Evolutionary conservation across 2,113 vertebrate species (phyloP).

Genomic region (Bos taurus): ARS-UCD2.0 NC_037328.1:139261501-139262000

Average conservation of each 20-base stretch:
- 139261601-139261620: constrained; percentile 76
- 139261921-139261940: background rate
- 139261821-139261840: background rate
- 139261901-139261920: background rate
- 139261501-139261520: background rate
- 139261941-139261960: background rate
- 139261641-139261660: constrained; percentile 83
- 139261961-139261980: background rate
- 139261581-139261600: background rate
- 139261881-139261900: background rate
- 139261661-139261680: constrained; percentile 89
- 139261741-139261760: constrained; percentile 94
- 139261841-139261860: background rate
- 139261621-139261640: constrained; percentile 60
- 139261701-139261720: constrained; percentile 91
- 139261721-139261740: constrained; percentile 94
- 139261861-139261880: background rate
- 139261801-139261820: constrained; percentile 37
- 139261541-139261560: background rate
- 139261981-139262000: background rate
- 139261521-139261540: background rate
- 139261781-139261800: constrained; percentile 16
- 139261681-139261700: constrained; percentile 90
- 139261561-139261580: background rate
- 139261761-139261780: constrained; percentile 98